Evolutionary conservation across 2,888 invertebrate species (phyloP), one percentile per base, ranked within the genome.

Genomic region (Sesia bembeciformis): DNA sequence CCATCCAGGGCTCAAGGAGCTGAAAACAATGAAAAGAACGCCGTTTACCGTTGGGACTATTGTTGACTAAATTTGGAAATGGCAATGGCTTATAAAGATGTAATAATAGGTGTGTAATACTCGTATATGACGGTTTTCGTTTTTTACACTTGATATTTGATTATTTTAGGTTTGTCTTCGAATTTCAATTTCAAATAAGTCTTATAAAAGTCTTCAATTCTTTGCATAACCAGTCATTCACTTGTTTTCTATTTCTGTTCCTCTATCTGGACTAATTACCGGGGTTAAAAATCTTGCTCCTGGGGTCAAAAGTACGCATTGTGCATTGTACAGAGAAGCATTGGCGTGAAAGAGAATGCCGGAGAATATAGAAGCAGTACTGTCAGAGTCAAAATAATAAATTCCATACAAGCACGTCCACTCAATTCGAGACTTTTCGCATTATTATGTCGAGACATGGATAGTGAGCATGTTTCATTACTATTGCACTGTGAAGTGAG

Each of bases 1-100:
- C 78, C 75, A 81, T 74, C 75, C 78, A 76, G 1, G 81, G 76
- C 57, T 84, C 81, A 53, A 84, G 62, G 56, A 85, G 76, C 85
- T 82, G 53, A 41, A 68, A 64, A 62, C 58, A 51, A 52, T 3
- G 6, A 46, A 4, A 8, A 46, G 8, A 46, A 46, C n/a, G 23
- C n/a, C n/a, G 41, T 5, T 1, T 41, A 7, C 5, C 41, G 7
- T 41, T 41, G 5, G 5, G 5, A 41, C 41, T 41, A 41, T 3
- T 41, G 7, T 41, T 41, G 41, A 41, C 41, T 41, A 23, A 23
- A 23, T 23, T 23, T 23, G 1, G 23, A 23, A 23, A 2, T 23
- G 23, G 23, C 23, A 23, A 23, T 23, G 1, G 23, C 23, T 23
- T 23, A 23, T 23, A 23, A 23, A 23, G 23, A 23, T 23, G 23